Evolutionary conservation across 2,797 vertebrate genomes (phyloP).

Genomic region (Miopithecus talapoin): DNA sequence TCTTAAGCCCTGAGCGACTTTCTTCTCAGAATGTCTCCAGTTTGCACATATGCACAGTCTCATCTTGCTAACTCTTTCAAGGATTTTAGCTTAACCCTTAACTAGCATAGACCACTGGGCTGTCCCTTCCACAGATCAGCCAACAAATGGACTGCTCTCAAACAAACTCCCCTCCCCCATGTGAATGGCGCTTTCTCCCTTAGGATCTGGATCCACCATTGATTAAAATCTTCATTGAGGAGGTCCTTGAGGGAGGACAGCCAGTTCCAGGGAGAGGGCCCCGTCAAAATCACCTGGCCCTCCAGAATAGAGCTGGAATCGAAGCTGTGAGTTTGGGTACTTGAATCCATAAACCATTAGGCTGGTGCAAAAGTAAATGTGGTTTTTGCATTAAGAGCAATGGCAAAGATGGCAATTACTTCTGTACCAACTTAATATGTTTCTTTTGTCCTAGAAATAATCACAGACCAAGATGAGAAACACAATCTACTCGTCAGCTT

Average conservation of each 20-base stretch:
- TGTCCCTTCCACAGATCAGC: neutral
- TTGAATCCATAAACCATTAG: neutral
- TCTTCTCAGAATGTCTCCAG: neutral
- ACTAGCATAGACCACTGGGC: neutral
- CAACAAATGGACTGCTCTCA: neutral
- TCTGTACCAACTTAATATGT: neutral
- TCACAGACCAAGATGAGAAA: neutral
- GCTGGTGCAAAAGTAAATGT: neutral
- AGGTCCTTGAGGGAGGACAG: neutral
- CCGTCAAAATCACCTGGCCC: accelerated
- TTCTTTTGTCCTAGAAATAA: neutral
- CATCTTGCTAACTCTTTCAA: neutral
- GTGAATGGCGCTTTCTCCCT: neutral
- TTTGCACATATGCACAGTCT: neutral
- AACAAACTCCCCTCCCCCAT: neutral
- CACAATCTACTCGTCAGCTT: neutral
- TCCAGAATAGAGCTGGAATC: neutral
- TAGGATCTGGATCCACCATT: neutral
- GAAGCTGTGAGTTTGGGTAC: neutral
- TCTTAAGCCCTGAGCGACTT: neutral
- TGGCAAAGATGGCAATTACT: neutral
- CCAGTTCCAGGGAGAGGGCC: neutral
- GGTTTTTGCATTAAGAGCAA: neutral
- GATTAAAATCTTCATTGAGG: neutral
- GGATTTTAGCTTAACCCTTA: neutral